phyloP scores from a whole-genome alignment of 2,888 invertebrate species.

The Cryptocephalus moraei region DNA sequence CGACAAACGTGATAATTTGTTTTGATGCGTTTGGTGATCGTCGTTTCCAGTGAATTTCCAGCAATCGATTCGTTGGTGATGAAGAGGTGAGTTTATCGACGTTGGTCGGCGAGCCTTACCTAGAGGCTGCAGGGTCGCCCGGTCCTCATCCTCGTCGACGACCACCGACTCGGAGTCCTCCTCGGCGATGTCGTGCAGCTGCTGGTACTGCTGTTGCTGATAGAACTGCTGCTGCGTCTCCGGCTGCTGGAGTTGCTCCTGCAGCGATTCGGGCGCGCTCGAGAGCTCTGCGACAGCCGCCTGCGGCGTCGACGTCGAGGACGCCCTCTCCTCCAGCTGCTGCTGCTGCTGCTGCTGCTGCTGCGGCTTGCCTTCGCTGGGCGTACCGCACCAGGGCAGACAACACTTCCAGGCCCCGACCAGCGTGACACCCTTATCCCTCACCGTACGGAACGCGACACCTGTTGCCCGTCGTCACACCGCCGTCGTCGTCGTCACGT shows the following conservation, averaged over 20 bases:
- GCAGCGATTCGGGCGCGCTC: conserved; percentile 28
- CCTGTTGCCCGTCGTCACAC: not conserved
- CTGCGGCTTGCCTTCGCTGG: conserved; percentile 38
- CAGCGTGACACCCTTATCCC: conserved; percentile 45
- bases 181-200: conserved; percentile 70
- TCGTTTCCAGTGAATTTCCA: too few species aligned
- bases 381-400: conserved; percentile 74
- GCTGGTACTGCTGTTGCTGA: conserved; percentile 26
- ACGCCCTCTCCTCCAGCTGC: too few species aligned
- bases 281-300: conserved; percentile 37
- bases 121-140: conserved; percentile 37
- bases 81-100: too few species aligned
- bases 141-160: conserved; percentile 23
- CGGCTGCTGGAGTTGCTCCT: conserved; percentile 38
- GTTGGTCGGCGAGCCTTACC: conserved; percentile 2
- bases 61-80: too few species aligned
- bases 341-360: conserved; percentile 16
- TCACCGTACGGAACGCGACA: not conserved
- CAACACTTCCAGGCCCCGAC: conserved; percentile 74
- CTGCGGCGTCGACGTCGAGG: conserved; percentile 21
- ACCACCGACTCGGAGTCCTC: conserved; percentile 59
- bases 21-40: too few species aligned
- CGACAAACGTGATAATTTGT: too few species aligned
- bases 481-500: too few species aligned
- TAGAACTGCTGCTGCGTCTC: conserved; percentile 35